phyloP scores from a whole-genome alignment of 2,113 vertebrate species.

The Chloropsis cyanopogon region DNA sequence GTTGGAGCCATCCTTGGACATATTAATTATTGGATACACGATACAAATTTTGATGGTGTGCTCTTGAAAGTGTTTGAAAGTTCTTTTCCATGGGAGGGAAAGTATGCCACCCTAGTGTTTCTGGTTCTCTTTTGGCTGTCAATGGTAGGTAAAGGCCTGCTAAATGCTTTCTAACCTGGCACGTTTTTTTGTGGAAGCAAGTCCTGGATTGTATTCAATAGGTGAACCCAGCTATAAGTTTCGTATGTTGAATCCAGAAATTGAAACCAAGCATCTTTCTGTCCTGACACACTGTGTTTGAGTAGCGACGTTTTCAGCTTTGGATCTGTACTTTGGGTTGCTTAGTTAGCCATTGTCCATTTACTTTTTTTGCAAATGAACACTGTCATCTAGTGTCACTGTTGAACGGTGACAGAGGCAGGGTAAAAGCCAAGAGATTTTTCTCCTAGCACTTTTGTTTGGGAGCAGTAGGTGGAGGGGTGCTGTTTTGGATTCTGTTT shows the following conservation, averaged over 20 bases:
- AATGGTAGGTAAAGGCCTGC: not conserved
- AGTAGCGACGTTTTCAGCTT: not conserved
- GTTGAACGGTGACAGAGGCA: fast-evolving
- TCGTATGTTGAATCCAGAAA: not conserved
- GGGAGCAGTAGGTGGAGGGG: not conserved
- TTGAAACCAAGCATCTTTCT: not conserved
- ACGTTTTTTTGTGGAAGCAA: not conserved
- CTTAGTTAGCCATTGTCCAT: not conserved
- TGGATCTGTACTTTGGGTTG: too few relatives aligned
- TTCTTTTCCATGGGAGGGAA: not conserved
- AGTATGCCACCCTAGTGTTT: not conserved
- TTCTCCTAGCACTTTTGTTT: not conserved
- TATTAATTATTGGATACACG: not conserved
- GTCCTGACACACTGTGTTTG: not conserved
- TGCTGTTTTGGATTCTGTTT: not conserved
- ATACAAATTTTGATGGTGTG: not conserved
- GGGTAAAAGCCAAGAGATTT: not conserved
- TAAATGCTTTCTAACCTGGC: not conserved
- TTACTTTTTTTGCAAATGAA: not conserved
- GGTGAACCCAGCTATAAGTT: not conserved
- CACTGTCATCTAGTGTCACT: not conserved
- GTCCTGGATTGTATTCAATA: not conserved
- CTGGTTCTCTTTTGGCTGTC: not conserved
- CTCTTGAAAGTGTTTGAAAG: not conserved
- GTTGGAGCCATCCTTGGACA: not conserved